Conservation (phyloP, 1,140 invertebrate genomes). For the Eupristina koningsbergeri region DNA sequence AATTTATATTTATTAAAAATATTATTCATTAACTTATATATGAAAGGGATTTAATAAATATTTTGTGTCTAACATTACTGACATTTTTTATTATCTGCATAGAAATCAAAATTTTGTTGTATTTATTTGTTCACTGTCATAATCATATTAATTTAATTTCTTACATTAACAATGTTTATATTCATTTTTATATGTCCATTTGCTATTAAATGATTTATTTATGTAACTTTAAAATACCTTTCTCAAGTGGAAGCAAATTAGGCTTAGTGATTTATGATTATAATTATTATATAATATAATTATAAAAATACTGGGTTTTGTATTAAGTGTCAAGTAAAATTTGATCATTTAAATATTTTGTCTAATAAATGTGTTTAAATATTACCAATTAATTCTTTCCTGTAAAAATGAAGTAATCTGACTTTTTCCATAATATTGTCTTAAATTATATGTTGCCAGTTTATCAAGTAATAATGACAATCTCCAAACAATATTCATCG, state of each 20-base stretch:
- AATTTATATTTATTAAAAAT: too few relatives aligned
- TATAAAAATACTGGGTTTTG: neutral
- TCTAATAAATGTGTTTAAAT: neutral
- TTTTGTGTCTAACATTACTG: too few relatives aligned
- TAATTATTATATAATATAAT: too few relatives aligned
- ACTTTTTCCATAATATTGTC: neutral
- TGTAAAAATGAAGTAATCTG: neutral
- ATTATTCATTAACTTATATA: too few relatives aligned
- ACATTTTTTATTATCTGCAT: too few relatives aligned
- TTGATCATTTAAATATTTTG: neutral
- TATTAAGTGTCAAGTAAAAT: neutral
- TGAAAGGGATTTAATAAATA: too few relatives aligned
- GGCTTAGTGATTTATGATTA: neutral
- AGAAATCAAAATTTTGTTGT: too few relatives aligned
- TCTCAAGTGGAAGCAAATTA: neutral
- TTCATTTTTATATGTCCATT: neutral
- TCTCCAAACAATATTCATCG: constrained; percentile 3
- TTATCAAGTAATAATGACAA: constrained; percentile 22
- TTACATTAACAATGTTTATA: neutral
- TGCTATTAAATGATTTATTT: neutral
- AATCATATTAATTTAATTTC: neutral
- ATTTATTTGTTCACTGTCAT: too few relatives aligned
- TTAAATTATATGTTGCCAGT: neutral
- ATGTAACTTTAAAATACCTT: too few relatives aligned
- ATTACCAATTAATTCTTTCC: neutral